Evolutionary conservation across 2,113 vertebrate genomes (phyloP).

Genomic region (Eublepharis macularius): DNA sequence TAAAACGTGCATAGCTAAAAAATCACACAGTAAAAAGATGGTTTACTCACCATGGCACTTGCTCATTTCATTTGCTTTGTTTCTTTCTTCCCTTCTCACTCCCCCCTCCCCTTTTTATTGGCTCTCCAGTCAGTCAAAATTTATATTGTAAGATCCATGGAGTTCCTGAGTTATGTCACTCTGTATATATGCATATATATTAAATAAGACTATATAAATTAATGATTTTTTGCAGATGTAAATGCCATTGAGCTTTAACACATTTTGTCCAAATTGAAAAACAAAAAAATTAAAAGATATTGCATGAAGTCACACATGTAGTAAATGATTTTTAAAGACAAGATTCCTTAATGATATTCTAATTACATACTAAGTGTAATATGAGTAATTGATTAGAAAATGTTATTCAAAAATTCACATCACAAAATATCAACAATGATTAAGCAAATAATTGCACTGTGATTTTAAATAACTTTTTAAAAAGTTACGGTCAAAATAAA

Average conservation of each 20-base stretch:
- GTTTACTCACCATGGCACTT: background rate
- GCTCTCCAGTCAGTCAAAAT: background rate
- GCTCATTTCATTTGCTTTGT: background rate
- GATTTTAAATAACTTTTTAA: background rate
- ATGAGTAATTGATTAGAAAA: background rate
- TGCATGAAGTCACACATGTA: background rate
- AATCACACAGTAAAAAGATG: background rate
- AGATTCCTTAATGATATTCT: background rate
- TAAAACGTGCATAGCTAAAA: background rate
- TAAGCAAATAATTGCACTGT: slow-evolving; percentile 33
- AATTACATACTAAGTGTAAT: fast-evolving
- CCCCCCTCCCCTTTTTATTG: background rate
- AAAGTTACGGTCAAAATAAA: slow-evolving; percentile 24
- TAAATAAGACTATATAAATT: background rate
- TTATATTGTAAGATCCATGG: background rate
- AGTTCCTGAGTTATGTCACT: background rate
- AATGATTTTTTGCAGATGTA: background rate
- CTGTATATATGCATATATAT: background rate
- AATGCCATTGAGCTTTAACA: background rate
- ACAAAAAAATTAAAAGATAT: background rate
- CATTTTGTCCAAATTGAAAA: background rate
- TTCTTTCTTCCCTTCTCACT: background rate
- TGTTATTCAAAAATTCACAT: background rate
- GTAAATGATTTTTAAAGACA: background rate
- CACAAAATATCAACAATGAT: background rate